Percentiles rank a stretch among this genome's conserved stretches.
Conservation (phyloP, 2,113 vertebrate species). For the Campylorhamphus procurvoides region DNA sequence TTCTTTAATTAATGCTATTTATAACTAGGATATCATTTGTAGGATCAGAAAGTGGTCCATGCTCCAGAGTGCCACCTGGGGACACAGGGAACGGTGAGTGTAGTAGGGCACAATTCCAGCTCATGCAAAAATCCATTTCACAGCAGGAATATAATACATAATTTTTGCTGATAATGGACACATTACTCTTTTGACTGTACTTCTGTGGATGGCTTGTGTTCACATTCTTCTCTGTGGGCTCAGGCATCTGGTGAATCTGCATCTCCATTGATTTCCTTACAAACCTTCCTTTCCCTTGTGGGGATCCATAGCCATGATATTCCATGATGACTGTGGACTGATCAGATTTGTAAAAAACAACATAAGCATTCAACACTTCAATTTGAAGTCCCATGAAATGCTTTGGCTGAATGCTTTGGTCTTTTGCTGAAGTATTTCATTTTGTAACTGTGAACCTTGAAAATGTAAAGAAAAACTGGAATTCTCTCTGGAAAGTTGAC, state of each 20-base stretch:
- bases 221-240: neutral
- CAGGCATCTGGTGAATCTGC: neutral
- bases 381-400: neutral
- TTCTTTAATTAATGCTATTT: slow-evolving; percentile 15
- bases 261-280: neutral
- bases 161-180: neutral
- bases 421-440: neutral
- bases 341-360: neutral
- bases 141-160: neutral
- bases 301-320: neutral
- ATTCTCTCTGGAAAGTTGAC: neutral
- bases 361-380: neutral
- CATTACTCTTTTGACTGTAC: neutral
- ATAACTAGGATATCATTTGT: neutral
- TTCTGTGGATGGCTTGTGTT: neutral
- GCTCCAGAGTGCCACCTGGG: neutral
- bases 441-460: neutral
- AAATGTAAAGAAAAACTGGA: neutral
- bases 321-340: neutral
- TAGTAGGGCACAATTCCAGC: neutral
- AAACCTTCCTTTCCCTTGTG: neutral
- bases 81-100: neutral
- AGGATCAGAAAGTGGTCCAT: neutral
- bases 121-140: neutral
- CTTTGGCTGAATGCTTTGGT: neutral